Conservation (phyloP, 1,140 invertebrate genomes). For the Pseudomyrmex concolor region DNA sequence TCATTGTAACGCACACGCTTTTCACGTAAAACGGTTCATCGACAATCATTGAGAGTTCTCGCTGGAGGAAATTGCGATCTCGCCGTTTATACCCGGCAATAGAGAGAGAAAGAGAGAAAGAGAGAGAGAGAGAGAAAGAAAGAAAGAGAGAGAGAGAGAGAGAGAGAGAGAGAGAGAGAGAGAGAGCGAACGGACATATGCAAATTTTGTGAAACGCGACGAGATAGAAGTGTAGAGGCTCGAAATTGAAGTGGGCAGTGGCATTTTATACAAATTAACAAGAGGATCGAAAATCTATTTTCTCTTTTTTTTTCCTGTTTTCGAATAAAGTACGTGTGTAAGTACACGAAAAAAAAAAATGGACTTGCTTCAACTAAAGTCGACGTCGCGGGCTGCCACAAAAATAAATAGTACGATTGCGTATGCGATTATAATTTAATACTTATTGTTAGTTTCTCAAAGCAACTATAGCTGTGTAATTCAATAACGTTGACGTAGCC, state of each 20-base stretch:
- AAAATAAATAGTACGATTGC: too few species aligned
- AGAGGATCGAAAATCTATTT: background rate
- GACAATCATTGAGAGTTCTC: slow-evolving; percentile 62
- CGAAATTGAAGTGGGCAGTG: slow-evolving; percentile 28
- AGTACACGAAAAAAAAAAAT: background rate
- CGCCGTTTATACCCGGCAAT: slow-evolving; percentile 43
- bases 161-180: background rate
- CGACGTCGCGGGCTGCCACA: too few species aligned
- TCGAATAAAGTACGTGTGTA: background rate
- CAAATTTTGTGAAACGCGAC: slow-evolving; percentile 54
- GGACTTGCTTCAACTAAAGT: too few species aligned
- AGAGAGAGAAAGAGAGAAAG: slow-evolving; percentile 4
- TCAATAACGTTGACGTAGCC: too few species aligned
- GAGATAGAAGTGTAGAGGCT: background rate
- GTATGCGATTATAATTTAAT: too few species aligned
- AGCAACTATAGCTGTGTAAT: too few species aligned
- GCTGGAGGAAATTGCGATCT: slow-evolving; percentile 70
- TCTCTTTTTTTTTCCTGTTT: slow-evolving; percentile 13
- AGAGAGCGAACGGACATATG: slow-evolving; percentile 44
- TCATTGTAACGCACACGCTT: slow-evolving; percentile 5
- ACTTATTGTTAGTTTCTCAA: too few species aligned
- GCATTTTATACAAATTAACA: slow-evolving; percentile 31
- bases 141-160: slow-evolving; percentile 2
- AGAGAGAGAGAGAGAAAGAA: too few species aligned
- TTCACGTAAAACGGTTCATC: slow-evolving; percentile 31